Evolutionary conservation across 2,888 invertebrate species (phyloP).

Genomic region (Drosophila percnosoma): DNA sequence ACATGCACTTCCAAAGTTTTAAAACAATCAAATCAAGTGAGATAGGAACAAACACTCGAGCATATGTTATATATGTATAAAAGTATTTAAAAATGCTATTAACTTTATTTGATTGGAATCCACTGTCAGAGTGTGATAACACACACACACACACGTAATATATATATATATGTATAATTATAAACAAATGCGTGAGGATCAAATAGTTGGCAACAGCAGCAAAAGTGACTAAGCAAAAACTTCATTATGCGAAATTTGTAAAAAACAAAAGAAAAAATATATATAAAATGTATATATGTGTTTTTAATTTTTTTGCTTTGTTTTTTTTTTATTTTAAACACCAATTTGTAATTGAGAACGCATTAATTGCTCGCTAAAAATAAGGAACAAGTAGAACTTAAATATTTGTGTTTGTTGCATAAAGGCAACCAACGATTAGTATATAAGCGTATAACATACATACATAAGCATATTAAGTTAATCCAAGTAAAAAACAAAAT

Average conservation of each 20-base stretch:
- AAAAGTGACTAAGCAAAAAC: background rate
- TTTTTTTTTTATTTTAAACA: background rate
- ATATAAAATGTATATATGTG: background rate
- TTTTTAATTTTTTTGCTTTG: background rate
- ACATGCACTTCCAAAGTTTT: background rate
- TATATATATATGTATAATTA: background rate
- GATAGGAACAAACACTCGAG: background rate
- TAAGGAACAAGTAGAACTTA: background rate
- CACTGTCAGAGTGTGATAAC: constrained; percentile 11
- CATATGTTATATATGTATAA: constrained; percentile 1
- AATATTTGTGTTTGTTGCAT: background rate
- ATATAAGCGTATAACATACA: background rate
- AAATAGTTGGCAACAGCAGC: background rate
- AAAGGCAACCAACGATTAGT: background rate
- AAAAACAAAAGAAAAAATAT: background rate
- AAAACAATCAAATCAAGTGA: background rate
- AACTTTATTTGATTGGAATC: background rate
- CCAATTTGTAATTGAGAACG: background rate
- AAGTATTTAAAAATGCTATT: constrained; percentile 15
- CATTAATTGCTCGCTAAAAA: background rate
- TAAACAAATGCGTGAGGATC: background rate
- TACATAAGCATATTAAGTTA: background rate
- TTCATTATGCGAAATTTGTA: background rate
- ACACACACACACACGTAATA: background rate
- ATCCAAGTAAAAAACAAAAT: background rate